These are phyloP conservation scores for Halictus quadricinctus DNA, from an alignment of 2,888 invertebrate species.

Conservation along the genomic window DNA sequence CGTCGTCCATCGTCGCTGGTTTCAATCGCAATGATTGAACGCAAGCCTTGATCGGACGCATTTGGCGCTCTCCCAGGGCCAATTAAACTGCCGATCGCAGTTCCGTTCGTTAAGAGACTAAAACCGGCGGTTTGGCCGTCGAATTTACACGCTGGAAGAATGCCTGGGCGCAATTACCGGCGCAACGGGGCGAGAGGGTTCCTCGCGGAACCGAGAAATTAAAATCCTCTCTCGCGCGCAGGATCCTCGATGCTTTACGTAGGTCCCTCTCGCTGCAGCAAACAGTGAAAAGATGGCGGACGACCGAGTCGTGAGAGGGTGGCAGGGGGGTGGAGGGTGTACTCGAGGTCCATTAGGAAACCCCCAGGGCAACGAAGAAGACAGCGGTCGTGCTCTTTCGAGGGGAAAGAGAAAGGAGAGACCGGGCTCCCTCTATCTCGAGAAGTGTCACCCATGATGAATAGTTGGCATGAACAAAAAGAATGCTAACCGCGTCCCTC, in stretches of 20 bases:
- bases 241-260: constrained; percentile 63
- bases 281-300: constrained; percentile 43
- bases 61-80: constrained; percentile 44
- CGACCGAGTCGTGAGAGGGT: constrained; percentile 21
- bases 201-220: constrained; percentile 70
- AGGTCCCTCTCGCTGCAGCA: constrained; percentile 51
- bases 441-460: constrained; percentile 82
- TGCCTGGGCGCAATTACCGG: constrained; percentile 56
- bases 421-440: constrained; percentile 79
- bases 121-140: constrained; percentile 11
- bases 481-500: constrained; percentile 79
- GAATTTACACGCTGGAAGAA: constrained; percentile 50
- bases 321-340: constrained; percentile 50
- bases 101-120: constrained; percentile 14
- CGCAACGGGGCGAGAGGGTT: background rate
- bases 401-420: constrained; percentile 58
- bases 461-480: constrained; percentile 83
- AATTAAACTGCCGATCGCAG: constrained; percentile 37
- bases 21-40: constrained; percentile 34
- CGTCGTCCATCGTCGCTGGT: background rate
- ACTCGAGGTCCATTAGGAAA: constrained; percentile 81
- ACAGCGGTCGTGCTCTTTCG: constrained; percentile 42
- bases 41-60: constrained; percentile 15
- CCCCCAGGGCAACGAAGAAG: constrained; percentile 75
- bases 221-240: constrained; percentile 71